Evolutionary conservation across 1,140 invertebrate genomes (phyloP).

Genomic region (Euura saliciscinereae): DNA sequence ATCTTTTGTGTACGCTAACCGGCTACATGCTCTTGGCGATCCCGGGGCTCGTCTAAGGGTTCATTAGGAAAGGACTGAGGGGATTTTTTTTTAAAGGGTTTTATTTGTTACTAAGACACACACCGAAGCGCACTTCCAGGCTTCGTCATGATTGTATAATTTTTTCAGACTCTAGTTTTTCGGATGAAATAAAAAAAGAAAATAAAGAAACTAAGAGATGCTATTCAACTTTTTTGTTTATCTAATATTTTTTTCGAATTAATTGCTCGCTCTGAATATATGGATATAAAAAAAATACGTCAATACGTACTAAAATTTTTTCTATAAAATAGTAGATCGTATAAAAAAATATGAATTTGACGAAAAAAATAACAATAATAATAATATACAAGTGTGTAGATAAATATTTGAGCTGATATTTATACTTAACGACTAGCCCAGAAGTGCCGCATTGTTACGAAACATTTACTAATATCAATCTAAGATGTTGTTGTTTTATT

Average conservation of each 20-base stretch:
- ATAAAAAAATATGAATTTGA: no score
- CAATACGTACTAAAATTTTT: no score
- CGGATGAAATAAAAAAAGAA: neutral
- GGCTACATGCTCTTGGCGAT: constrained; percentile 9
- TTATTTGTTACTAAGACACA: constrained; percentile 16
- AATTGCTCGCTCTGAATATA: no score
- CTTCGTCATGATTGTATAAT: neutral
- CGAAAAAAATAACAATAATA: no score
- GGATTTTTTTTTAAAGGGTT: neutral
- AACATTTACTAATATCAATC: constrained; percentile 12
- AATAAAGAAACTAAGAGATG: no score
- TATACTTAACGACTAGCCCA: constrained; percentile 14
- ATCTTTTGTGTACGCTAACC: constrained; percentile 7
- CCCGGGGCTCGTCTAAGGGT: constrained; percentile 11
- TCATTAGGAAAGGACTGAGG: constrained; percentile 21
- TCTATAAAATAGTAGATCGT: no score
- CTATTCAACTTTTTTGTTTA: no score
- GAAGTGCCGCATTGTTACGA: constrained; percentile 20
- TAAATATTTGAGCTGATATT: neutral
- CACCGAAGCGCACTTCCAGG: constrained; percentile 28
- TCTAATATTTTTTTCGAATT: no score
- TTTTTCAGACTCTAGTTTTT: neutral
- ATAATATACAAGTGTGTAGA: no score
- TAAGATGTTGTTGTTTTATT: constrained; percentile 15
- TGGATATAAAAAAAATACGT: no score